Evolutionary conservation across 2,797 vertebrate species (phyloP), one percentile per base, ranked within the genome.

Genomic region (Urocyon cinereoargenteus): DNA sequence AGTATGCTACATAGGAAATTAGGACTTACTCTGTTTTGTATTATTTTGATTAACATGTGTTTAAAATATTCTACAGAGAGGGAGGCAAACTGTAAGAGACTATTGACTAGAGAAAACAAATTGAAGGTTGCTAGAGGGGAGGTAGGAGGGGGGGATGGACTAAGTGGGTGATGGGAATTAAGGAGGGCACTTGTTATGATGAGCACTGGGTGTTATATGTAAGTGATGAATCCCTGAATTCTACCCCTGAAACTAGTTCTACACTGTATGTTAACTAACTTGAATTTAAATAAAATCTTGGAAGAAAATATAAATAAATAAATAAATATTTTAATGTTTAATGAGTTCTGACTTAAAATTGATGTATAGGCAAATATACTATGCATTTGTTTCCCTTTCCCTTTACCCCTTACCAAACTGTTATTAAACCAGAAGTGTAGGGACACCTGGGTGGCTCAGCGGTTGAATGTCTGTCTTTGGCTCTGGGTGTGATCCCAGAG

Each of bases 291-390:
- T 68, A 34, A 68, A 68, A 68, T 36, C 66, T 68, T 34, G 66
- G 66, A 68, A 34, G 66, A 68, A 36, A 68, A 68, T 68, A 21
- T 68, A 68, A 68, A n/a, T 66, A 64, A 64, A 15, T 64, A 62
- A 62, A 14, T 92, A 95, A 81, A 64, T 62, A 72, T 57, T 95
- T 85, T 82, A 91, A n/a, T 75, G 45, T 93, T 87, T 95, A 66
- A 40, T 83, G 57, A 40, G 28, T 83, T 96, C 61, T 86, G 90
- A 77, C 64, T 88, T 96, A 82, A 97, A 91, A 88, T 26, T 90
- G 34, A 82, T 90, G 19, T 2, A 12, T 22, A 82, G 40, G 10
- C 10, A 97, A 66, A 66, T 96, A 66, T 96, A 24, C 15, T 1
- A 19, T 77, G 14, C 16, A 13, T 75, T 49, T 55, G 61, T 85